phyloP scores from a whole-genome alignment of 1,140 invertebrate species.

The Mycetomoellerius zeteki region DNA sequence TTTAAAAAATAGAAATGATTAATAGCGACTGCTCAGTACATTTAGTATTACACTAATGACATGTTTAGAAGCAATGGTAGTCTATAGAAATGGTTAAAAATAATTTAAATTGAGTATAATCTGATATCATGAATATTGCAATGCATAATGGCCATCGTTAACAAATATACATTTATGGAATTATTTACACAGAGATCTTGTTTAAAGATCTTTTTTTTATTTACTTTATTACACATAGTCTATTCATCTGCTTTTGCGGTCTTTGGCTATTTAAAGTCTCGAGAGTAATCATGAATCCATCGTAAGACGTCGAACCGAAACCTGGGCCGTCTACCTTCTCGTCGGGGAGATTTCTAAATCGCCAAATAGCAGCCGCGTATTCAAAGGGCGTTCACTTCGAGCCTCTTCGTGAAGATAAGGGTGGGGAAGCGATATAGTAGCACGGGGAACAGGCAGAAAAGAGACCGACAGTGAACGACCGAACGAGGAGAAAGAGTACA shows the following conservation, averaged over 20 bases:
- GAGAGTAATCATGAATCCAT: not conserved
- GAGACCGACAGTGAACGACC: conserved; percentile 41
- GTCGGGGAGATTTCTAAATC: conserved; percentile 41
- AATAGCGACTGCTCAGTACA: no score
- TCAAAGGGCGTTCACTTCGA: conserved; percentile 53
- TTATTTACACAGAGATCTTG: not conserved
- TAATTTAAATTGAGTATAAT: no score
- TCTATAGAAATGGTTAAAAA: no score
- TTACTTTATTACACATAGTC: not conserved
- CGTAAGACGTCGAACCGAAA: not conserved
- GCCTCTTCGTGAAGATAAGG: conserved; percentile 30
- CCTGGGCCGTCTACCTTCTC: conserved; percentile 4
- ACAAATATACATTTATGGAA: not conserved
- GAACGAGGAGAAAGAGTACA: conserved; percentile 36
- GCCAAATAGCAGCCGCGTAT: conserved; percentile 51
- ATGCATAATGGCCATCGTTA: not conserved
- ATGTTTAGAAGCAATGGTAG: no score
- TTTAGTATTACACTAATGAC: no score
- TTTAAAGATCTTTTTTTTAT: not conserved
- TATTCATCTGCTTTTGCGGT: not conserved
- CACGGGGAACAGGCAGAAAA: not conserved
- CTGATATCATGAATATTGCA: no score
- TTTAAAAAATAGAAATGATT: no score
- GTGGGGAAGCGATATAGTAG: conserved; percentile 30
- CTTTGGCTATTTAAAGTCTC: not conserved